Conservation (phyloP, 2,888 invertebrate species). For the Lomographa bimaculata region DNA sequence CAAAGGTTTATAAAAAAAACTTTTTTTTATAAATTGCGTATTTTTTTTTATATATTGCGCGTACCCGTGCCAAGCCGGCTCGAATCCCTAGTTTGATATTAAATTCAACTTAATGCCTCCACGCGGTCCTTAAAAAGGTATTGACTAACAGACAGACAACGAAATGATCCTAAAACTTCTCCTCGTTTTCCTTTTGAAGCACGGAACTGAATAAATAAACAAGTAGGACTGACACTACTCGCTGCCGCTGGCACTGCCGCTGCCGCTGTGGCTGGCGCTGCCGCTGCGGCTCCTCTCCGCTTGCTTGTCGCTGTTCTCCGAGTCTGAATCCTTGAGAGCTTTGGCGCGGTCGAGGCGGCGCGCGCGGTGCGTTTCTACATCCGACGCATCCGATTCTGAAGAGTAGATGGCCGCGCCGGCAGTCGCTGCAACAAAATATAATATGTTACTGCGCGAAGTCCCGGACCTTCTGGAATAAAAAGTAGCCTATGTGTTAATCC, state of each 20-base stretch:
- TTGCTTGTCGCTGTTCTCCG: slow-evolving; percentile 72
- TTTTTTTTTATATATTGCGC: too few relatives aligned
- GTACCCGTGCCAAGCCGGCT: too few relatives aligned
- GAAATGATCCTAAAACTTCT: too few relatives aligned
- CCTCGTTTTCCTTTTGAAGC: neutral
- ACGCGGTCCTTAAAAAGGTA: too few relatives aligned
- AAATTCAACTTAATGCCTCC: too few relatives aligned
- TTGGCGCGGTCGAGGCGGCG: slow-evolving; percentile 90
- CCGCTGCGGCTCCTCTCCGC: slow-evolving; percentile 42
- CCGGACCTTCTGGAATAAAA: too few relatives aligned
- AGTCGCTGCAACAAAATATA: slow-evolving; percentile 51
- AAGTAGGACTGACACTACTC: slow-evolving; percentile 29
- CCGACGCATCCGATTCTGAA: slow-evolving; percentile 93
- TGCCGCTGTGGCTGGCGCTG: slow-evolving; percentile 46
- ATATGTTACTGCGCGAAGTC: too few relatives aligned
- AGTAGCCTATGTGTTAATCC: too few relatives aligned
- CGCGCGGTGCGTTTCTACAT: slow-evolving; percentile 89
- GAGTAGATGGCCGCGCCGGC: slow-evolving; percentile 91
- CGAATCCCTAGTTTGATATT: too few relatives aligned
- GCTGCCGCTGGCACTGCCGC: slow-evolving; percentile 42
- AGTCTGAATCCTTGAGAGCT: slow-evolving; percentile 91
- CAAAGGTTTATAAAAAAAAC: too few relatives aligned
- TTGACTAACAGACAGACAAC: too few relatives aligned
- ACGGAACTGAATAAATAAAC: neutral
- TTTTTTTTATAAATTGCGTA: too few relatives aligned